A percentile compares a stretch with the other conserved stretches of the same genome.
Evolutionary conservation across 2,888 invertebrate species (phyloP).

Genomic region (Drosophila mayaguana): DNA sequence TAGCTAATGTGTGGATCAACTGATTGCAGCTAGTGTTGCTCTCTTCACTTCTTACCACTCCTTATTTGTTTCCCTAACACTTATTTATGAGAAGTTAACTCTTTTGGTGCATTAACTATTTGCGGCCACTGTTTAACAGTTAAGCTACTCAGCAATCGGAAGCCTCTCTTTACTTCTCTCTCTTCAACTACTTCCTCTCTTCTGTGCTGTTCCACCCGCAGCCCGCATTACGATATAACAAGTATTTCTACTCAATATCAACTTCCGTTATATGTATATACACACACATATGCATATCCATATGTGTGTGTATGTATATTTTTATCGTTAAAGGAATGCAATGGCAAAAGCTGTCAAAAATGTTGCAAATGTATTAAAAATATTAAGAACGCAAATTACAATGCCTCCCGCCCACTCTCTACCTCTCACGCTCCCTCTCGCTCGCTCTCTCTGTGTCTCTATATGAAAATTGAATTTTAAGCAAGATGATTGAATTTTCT

Average conservation of each 20-base stretch:
- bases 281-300: neutral
- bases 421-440: constrained; percentile 7
- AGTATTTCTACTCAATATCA: constrained; percentile 50
- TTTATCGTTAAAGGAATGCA: constrained; percentile 57
- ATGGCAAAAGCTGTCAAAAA: constrained; percentile 9
- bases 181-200: constrained; percentile 1
- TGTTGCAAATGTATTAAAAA: constrained; percentile 54
- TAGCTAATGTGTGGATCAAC: constrained; percentile 17
- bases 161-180: constrained; percentile 1
- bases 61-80: too few relatives aligned
- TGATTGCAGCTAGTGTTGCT: constrained; percentile 22
- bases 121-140: constrained; percentile 23
- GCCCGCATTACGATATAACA: constrained; percentile 40
- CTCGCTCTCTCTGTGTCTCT: constrained; percentile 1
- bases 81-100: too few relatives aligned
- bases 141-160: neutral
- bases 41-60: neutral
- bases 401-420: neutral
- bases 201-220: neutral
- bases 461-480: constrained; percentile 72
- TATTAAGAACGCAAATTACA: constrained; percentile 63
- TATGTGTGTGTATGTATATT: neutral
- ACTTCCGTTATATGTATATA: constrained; percentile 56
- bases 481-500: constrained; percentile 80
- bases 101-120: constrained; percentile 10